Evolutionary conservation across 2,888 invertebrate genomes (phyloP).

Genomic region (Encarsia formosa): DNA sequence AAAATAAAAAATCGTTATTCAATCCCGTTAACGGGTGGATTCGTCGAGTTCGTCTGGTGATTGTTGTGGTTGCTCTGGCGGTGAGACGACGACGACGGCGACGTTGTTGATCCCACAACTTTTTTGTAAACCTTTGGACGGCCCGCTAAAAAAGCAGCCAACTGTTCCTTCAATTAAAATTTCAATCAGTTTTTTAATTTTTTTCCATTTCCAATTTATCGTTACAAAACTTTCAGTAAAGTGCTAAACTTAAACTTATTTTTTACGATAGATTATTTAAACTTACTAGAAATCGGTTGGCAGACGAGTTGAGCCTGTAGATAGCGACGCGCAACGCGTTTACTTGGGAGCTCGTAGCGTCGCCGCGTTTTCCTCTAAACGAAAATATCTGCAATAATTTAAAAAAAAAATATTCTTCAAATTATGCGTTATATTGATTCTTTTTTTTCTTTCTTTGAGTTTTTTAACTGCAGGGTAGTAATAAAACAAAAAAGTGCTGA

Average conservation of each 20-base stretch:
- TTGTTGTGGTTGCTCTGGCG: constrained; percentile 51
- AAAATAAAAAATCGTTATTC: too few species aligned
- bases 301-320: constrained; percentile 39
- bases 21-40: constrained; percentile 41
- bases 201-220: too few species aligned
- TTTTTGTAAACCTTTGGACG: constrained; percentile 55
- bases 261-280: too few species aligned
- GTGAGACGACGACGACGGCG: too few species aligned
- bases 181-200: too few species aligned
- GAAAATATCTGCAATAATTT: constrained; percentile 38
- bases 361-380: constrained; percentile 33
- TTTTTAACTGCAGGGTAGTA: too few species aligned
- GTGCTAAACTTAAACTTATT: too few species aligned
- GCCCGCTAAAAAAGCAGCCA: constrained; percentile 64
- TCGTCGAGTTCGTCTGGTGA: constrained; percentile 34
- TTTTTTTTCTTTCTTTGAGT: too few species aligned
- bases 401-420: neutral
- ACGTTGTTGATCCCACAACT: constrained; percentile 47
- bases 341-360: constrained; percentile 36
- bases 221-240: too few species aligned
- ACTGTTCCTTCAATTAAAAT: constrained; percentile 57
- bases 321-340: constrained; percentile 35
- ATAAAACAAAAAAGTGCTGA: too few species aligned
- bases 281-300: constrained; percentile 44
- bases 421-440: too few species aligned